Base-by-base conservation (phyloP, 2,113 vertebrate genomes). In the Oreochromis tanganicae region DNA sequence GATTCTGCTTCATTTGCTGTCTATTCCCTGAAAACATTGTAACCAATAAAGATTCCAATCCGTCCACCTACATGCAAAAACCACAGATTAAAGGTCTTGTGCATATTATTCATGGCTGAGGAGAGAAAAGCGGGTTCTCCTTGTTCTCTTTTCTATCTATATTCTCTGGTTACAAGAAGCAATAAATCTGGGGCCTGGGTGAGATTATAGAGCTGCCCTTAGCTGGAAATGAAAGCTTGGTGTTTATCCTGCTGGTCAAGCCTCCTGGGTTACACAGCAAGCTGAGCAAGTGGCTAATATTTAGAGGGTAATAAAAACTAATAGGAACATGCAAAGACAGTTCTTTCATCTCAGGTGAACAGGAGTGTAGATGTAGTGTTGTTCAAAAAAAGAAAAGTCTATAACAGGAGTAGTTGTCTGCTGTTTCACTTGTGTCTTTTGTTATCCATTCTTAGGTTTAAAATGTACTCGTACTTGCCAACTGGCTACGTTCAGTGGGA, bases 141-240 rank as follows among this genome's bases (percentile, higher is more conserved):
- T 24, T 11, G 78, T 56, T n/a, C 27, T 82, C 52, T 85, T 83
- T 83, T 82, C 63, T 57, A 88, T 87, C 85, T 83, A 81, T 85
- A 83, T 85, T 89, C 57, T 59, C 73, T n/a, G 54, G 85, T 89
- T 89, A 92, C 17, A 32, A 95, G 59, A 34, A 16, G 88, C 85
- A 84, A 80, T 94, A 95, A 92, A 95, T 94, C 71, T 13, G 9
- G 27, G 14, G 17, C 48, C 34, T 21, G 54, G 52, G 38, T 93
- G 80, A 93, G 92, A 93, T 95, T 95, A 93, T 75, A 91, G 82
- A 88, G 50, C 80, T 89, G 90, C 86, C 92, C 36, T 21, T 32
- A 32, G 71, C 79, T 91, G 89, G 92, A 95, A 93, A 95, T 90
- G 85, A 91, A 86, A 89, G 89, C 46, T 80, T 82, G 7, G 81